A percentile compares a stretch with the other conserved stretches of the same genome.
Conservation (phyloP, 2,888 invertebrate species). For the Arge pagana region DNA sequence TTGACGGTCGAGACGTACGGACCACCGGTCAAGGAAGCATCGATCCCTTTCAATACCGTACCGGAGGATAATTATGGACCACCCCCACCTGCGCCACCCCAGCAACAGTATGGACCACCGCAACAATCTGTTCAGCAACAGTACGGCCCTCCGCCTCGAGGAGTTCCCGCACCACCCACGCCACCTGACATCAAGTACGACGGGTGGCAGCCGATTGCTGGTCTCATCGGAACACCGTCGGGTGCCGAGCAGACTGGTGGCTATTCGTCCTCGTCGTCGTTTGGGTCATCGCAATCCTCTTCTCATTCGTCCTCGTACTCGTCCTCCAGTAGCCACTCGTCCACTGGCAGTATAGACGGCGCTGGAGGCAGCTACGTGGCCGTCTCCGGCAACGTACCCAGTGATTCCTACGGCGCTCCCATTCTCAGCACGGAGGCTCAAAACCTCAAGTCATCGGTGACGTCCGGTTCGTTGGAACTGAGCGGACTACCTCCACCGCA, state of each 20-base stretch:
- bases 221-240: slow-evolving; percentile 58
- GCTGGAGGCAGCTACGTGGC: slow-evolving; percentile 5
- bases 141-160: slow-evolving; percentile 63
- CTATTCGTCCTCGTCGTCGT: slow-evolving; percentile 5
- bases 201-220: slow-evolving; percentile 86
- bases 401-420: slow-evolving; percentile 64
- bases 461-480: slow-evolving; percentile 39
- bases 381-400: slow-evolving; percentile 43
- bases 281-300: neutral
- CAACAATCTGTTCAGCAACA: slow-evolving; percentile 42
- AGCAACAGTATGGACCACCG: slow-evolving; percentile 23
- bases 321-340: slow-evolving; percentile 6
- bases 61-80: slow-evolving; percentile 43
- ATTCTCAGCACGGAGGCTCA: slow-evolving; percentile 51
- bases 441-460: slow-evolving; percentile 45
- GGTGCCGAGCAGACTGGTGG: slow-evolving; percentile 20
- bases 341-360: neutral
- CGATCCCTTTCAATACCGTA: slow-evolving; percentile 36
- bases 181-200: slow-evolving; percentile 78
- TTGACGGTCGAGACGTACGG: slow-evolving; percentile 51
- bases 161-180: slow-evolving; percentile 75
- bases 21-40: slow-evolving; percentile 41
- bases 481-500: slow-evolving; percentile 51
- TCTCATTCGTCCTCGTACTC: neutral
- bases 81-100: slow-evolving; percentile 34